Evolutionary conservation across 2,113 vertebrate genomes (phyloP).

Genomic region (Spea bombifrons): DNA sequence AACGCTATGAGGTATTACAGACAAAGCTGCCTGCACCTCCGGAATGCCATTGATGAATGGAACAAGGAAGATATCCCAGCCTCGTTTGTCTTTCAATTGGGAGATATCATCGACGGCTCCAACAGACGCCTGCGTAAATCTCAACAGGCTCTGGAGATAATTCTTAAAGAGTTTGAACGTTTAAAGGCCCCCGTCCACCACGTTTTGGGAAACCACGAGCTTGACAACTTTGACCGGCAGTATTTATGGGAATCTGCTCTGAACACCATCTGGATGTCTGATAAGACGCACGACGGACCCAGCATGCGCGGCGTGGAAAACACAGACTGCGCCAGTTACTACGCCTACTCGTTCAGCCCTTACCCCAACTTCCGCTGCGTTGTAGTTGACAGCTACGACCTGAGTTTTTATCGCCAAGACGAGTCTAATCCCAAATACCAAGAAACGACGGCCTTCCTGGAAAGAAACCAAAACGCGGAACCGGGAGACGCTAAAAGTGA

Average conservation of each 20-base stretch:
- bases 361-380: slow-evolving; percentile 72
- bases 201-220: slow-evolving; percentile 92
- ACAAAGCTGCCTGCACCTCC: slow-evolving; percentile 72
- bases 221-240: slow-evolving; percentile 88
- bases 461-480: neutral
- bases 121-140: slow-evolving; percentile 67
- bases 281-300: neutral
- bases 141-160: slow-evolving; percentile 65
- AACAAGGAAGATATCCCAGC: slow-evolving; percentile 55
- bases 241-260: slow-evolving; percentile 66
- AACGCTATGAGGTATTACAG: slow-evolving; percentile 66
- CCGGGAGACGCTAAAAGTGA: neutral
- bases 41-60: slow-evolving; percentile 70
- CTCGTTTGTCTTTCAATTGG: slow-evolving; percentile 83
- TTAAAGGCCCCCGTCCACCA: slow-evolving; percentile 73
- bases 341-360: slow-evolving; percentile 83
- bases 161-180: slow-evolving; percentile 66
- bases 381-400: slow-evolving; percentile 82
- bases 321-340: slow-evolving; percentile 55
- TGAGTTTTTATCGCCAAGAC: slow-evolving; percentile 77
- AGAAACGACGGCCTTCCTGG: slow-evolving; percentile 65
- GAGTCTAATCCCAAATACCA: slow-evolving; percentile 61
- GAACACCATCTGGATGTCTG: slow-evolving; percentile 61
- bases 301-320: slow-evolving; percentile 17
- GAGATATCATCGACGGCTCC: slow-evolving; percentile 84